phyloP scores from a whole-genome alignment of 2,888 invertebrate genomes.

The Parnassius apollo region DNA sequence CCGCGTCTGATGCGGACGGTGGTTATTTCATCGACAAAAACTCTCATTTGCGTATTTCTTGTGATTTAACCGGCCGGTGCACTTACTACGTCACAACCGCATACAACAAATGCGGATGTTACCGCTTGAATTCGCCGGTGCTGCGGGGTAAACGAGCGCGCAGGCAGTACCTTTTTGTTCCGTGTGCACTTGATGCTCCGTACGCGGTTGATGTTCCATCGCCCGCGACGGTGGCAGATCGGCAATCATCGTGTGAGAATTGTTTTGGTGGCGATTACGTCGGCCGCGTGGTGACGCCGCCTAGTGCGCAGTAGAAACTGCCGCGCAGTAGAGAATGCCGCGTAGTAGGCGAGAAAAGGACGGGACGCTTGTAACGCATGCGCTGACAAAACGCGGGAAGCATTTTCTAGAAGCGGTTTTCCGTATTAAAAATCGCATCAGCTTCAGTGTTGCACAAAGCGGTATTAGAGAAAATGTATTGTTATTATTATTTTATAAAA shows the following conservation, averaged over 20 bases:
- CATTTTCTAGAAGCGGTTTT: constrained; percentile 62
- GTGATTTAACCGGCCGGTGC: constrained; percentile 9
- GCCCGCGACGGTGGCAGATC: constrained; percentile 55
- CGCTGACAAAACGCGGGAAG: constrained; percentile 70
- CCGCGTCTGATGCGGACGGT: constrained; percentile 1
- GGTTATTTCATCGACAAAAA: constrained; percentile 5
- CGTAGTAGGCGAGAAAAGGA: constrained; percentile 65
- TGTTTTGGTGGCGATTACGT: constrained; percentile 44
- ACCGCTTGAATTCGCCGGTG: constrained; percentile 16
- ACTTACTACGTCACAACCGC: constrained; percentile 49
- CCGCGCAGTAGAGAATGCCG: constrained; percentile 69
- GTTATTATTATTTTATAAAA: not conserved
- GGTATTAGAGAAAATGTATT: not conserved
- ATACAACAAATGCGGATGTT: constrained; percentile 49
- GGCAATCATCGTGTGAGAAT: constrained; percentile 60
- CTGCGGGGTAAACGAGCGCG: constrained; percentile 6
- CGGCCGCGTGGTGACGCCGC: constrained; percentile 51
- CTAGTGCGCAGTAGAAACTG: constrained; percentile 65
- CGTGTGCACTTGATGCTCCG: constrained; percentile 38
- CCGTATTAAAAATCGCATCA: constrained; percentile 13
- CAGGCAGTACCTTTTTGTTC: constrained; percentile 31
- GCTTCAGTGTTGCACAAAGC: constrained; percentile 2
- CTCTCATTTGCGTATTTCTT: constrained; percentile 2
- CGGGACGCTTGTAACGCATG: constrained; percentile 59
- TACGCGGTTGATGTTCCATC: constrained; percentile 47